Percentiles rank a stretch among this genome's conserved stretches.
Conservation (phyloP, 1,140 invertebrate genomes). For the Vollenhovia emeryi region DNA sequence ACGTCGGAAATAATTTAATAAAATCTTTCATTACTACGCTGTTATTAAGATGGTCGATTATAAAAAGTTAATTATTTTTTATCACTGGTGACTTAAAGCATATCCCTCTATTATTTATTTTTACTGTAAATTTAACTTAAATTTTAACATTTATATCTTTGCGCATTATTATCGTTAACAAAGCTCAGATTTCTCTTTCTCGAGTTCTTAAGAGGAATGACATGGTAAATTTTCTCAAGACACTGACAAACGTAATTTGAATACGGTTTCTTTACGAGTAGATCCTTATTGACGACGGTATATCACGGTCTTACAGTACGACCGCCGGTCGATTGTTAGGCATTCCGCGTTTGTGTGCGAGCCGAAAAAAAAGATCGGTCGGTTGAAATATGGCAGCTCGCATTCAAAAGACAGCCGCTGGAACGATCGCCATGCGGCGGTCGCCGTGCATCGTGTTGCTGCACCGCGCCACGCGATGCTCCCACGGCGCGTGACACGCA, state of each 20-base stretch:
- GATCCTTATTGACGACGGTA: slow-evolving; percentile 36
- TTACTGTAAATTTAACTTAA: no score
- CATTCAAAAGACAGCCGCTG: slow-evolving; percentile 73
- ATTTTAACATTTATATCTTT: neutral
- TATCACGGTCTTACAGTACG: slow-evolving; percentile 38
- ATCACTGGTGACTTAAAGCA: no score
- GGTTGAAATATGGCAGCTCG: slow-evolving; percentile 70
- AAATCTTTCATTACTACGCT: neutral
- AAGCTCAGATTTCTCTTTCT: neutral
- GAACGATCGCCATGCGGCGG: slow-evolving; percentile 59
- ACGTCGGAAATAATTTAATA: neutral
- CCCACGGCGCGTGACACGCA: slow-evolving; percentile 64
- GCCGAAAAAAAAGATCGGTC: slow-evolving; percentile 64
- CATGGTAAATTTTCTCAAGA: neutral
- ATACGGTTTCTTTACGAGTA: slow-evolving; percentile 56
- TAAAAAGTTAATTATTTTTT: neutral
- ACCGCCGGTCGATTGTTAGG: slow-evolving; percentile 55
- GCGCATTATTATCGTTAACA: neutral
- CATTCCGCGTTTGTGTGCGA: slow-evolving; percentile 64
- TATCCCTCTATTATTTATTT: no score
- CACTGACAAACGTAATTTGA: slow-evolving; percentile 32
- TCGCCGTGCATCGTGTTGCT: slow-evolving; percentile 31
- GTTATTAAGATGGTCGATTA: neutral
- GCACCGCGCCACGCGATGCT: slow-evolving; percentile 54
- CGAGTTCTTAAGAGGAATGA: neutral